Evolutionary conservation across 2,888 invertebrate genomes (phyloP), one percentile per base, ranked within the genome.

Genomic region (Darwinula stevensoni): DNA sequence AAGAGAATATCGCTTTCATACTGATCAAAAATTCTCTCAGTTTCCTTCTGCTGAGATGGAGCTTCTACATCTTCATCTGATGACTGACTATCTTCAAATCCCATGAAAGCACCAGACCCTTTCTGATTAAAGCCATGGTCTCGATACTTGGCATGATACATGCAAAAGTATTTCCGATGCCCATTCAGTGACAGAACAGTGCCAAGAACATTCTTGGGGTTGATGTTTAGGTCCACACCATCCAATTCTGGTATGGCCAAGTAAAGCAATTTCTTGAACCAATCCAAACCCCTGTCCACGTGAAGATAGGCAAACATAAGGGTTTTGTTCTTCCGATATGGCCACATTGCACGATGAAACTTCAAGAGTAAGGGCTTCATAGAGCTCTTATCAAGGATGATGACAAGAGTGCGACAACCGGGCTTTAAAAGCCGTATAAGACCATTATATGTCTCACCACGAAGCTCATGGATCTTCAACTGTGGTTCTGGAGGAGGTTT

Each of bases 71-170:
- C 46, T 31, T 50, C 50, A 14, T 48, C 59, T n/a, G n/a, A n/a
- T n/a, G n/a, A n/a, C 29, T 63, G 62, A 38, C 63, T 63, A 35
- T 65, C 63, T 45, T 71, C 68, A 51, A 76, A 73, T 32, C 76
- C 76, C 43, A 80, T 69, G 53, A 82, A 80, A 37, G 74, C 72
- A 35, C 76, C 78, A 30, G 39, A 41, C 16, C 11, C 29, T 28
- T 28, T 31, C 29, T 22, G 15, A 26, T 29, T 29, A 12, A 34
- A 9, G 15, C 14, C 11, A 13, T 17, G 31, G 14, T 80, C 82
- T 2, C 76, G 75, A 53, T 86, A 84, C 54, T 80, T 86, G 35
- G 82, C 82, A 57, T 97, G 94, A 57, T 88, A 97, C 61, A 97
- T 86, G 52, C 86, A 91, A 58, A 86, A 94, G 59, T 94, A 91